Base-by-base conservation (phyloP, 1,140 invertebrate species). In the Drosophila miranda region DNA sequence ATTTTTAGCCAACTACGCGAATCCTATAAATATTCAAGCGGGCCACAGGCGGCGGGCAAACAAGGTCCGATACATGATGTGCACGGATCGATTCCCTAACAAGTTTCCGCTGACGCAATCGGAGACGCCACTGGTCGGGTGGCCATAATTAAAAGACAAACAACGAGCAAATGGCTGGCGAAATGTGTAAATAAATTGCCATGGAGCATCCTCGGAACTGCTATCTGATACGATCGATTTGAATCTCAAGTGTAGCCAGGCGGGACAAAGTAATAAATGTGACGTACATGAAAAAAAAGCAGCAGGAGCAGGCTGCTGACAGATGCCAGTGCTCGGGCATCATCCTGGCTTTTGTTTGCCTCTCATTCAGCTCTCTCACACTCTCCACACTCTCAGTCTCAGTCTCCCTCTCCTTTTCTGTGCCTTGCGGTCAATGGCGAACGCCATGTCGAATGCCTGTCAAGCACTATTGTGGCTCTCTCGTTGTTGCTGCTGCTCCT, bases 111-210 rank as follows among this genome's bases (percentile, higher is more conserved):
- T 81, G 78, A 82, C 73, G 78, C 78, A 81, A 81, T 76, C 60
- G 53, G 43, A 38, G 34, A 38, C 34, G 34, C 34, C 34, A 13
- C 34, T 38, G 34, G 9, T 0, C 11, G 34, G 53, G 45, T 28
- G 62, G 48, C 63, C 59, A 57, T 84, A 86, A 86, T 86, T 86
- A 81, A 73, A 86, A 73, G 68, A 57, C 75, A 75, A 69, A 61
- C 62, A 66, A 72, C 61, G 30, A 48, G 48, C 57, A 75, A 72
- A 72, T 50, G 57, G 50, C 46, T 51, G 38, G 53, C 50, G 8
- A 48, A 84, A 67, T 76, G 77, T 76, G 64, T 74, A 81, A 81
- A 81, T 77, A 81, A 81, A 81, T 77, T 76, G 60, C 73, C 68
- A 62, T 80, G 48, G 57, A 66, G 46, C 58, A 52, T 43, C 54